These are phyloP conservation scores for Nemapogon koenigi DNA, from an alignment of 2,888 invertebrate species.

Conservation along the genomic window DNA sequence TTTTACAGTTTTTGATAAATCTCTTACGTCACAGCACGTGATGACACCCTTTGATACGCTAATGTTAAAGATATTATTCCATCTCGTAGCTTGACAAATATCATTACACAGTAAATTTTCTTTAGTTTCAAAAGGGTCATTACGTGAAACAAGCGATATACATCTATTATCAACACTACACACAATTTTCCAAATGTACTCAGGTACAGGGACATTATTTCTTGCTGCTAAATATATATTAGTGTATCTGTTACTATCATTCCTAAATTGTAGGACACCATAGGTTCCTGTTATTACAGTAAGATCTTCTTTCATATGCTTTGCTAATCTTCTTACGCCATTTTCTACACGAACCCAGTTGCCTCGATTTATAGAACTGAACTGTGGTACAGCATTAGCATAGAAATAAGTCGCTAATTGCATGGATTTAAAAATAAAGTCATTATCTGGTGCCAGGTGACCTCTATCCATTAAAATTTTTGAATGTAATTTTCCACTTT, in stretches of 20 bases:
- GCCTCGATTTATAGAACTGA: conserved; percentile 51
- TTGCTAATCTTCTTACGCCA: conserved; percentile 35
- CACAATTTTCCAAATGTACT: conserved; percentile 51
- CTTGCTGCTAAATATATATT: conserved; percentile 34
- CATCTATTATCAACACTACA: conserved; percentile 34
- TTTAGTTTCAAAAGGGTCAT: conserved; percentile 42
- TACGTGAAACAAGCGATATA: conserved; percentile 53
- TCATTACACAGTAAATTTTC: conserved; percentile 25
- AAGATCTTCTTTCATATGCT: conserved; percentile 28
- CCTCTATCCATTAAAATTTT: conserved; percentile 32
- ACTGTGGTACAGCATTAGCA: conserved; percentile 55
- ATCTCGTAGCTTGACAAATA: no score
- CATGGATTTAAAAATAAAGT: conserved; percentile 47
- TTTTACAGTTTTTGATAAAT: no score
- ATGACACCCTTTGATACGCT: no score
- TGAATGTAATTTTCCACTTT: no score
- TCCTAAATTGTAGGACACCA: conserved; percentile 35
- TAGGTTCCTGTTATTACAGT: conserved; percentile 44
- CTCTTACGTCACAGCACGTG: no score
- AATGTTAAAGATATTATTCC: no score
- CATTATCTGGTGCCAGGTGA: conserved; percentile 57
- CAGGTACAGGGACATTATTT: conserved; percentile 38
- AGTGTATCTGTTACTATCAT: conserved; percentile 24
- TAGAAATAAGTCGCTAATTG: conserved; percentile 57
- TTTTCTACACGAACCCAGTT: conserved; percentile 56